Percentiles rank a stretch among this genome's conserved stretches.
These are phyloP conservation scores for Corythaixoides concolor DNA, from an alignment of 2,113 vertebrate species.

Conservation along the genomic window DNA sequence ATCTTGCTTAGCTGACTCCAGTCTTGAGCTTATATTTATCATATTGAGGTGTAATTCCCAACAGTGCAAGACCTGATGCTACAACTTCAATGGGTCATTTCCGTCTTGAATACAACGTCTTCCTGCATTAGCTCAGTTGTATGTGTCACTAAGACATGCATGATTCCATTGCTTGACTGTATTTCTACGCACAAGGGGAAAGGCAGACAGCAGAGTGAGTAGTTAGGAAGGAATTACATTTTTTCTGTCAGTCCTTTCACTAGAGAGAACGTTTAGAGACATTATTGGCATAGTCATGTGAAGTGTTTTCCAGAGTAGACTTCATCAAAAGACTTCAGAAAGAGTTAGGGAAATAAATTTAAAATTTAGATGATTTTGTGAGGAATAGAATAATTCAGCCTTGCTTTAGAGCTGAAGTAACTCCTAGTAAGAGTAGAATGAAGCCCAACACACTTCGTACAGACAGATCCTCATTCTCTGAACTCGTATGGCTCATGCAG, in stretches of 20 bases:
- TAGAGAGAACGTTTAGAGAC: background rate
- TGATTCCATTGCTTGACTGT: background rate
- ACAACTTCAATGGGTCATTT: background rate
- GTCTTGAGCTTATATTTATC: background rate
- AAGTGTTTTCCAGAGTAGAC: conserved; percentile 1
- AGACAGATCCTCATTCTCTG: background rate
- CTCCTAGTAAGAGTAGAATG: background rate
- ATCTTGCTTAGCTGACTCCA: background rate
- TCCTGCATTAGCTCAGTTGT: background rate
- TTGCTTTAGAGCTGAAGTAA: background rate
- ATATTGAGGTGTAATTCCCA: background rate
- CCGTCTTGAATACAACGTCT: background rate
- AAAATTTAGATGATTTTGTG: background rate
- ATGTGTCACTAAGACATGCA: background rate
- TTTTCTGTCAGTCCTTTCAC: conserved; percentile 24
- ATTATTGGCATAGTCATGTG: background rate
- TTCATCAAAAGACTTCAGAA: background rate
- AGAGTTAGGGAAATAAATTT: background rate
- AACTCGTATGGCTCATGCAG: background rate
- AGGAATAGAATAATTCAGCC: background rate
- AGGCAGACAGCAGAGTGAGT: conserved; percentile 3
- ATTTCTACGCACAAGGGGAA: background rate
- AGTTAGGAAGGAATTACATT: conserved; percentile 35
- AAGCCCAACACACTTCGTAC: background rate
- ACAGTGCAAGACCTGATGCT: background rate